These are phyloP conservation scores for Ptiloglossa arizonensis DNA, from an alignment of 1,140 invertebrate genomes.

Conservation along the genomic window DNA sequence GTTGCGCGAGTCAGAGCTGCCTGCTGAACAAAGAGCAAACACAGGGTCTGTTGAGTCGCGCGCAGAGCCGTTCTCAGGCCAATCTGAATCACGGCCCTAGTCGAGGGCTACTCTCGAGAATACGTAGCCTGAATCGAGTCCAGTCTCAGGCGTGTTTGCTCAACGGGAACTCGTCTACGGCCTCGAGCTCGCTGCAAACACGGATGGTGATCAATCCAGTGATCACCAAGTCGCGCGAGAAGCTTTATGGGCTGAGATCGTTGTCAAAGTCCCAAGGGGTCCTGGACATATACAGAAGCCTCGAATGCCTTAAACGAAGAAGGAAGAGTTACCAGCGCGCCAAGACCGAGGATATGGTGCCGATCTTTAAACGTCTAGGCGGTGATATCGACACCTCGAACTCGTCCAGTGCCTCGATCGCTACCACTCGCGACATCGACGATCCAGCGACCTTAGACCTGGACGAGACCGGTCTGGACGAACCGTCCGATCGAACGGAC, in stretches of 20 bases:
- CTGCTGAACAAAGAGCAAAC: conserved; percentile 80
- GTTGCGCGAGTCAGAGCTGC: conserved; percentile 75
- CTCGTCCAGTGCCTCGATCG: conserved; percentile 9
- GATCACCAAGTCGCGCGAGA: conserved; percentile 81
- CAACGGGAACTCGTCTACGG: conserved; percentile 56
- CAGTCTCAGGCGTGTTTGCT: conserved; percentile 77
- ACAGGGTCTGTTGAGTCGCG: conserved; percentile 75
- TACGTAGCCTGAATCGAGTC: conserved; percentile 75
- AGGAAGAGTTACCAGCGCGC: conserved; percentile 68
- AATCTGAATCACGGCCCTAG: conserved; percentile 72
- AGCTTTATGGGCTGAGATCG: conserved; percentile 82
- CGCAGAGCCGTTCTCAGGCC: conserved; percentile 76
- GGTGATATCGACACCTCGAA: conserved; percentile 66
- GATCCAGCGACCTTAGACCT: too few relatives aligned
- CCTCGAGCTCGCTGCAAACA: conserved; percentile 14
- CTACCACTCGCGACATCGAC: not conserved
- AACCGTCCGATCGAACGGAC: too few relatives aligned
- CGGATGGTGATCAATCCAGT: conserved; percentile 50
- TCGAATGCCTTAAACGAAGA: conserved; percentile 75
- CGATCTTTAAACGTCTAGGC: conserved; percentile 72
- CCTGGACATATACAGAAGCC: conserved; percentile 80
- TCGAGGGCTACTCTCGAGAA: conserved; percentile 73
- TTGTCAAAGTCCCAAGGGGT: conserved; percentile 84
- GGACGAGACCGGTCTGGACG: too few relatives aligned
- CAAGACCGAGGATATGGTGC: conserved; percentile 74